Evolutionary conservation across 2,797 vertebrate species (phyloP).

Genomic region (Todus mexicanus): DNA sequence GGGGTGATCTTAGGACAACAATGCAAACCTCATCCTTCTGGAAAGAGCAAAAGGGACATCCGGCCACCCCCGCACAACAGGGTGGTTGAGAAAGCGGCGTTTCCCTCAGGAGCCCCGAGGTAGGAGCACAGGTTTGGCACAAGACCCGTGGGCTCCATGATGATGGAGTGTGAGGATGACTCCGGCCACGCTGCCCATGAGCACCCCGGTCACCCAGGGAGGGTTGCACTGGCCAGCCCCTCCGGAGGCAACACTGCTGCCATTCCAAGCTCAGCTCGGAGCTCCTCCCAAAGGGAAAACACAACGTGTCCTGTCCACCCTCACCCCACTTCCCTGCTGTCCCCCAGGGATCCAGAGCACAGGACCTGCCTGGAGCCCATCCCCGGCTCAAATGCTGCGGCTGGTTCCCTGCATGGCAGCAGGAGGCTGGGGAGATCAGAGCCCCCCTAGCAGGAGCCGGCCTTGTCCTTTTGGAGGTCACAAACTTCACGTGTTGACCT

Average conservation of each 20-base stretch:
- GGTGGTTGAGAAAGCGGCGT: neutral
- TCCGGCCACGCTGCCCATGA: fast-evolving
- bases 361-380: neutral
- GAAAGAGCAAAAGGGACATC: neutral
- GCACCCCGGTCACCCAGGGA: neutral
- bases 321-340: fast-evolving
- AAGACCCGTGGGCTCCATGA: neutral
- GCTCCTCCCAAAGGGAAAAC: neutral
- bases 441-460: neutral
- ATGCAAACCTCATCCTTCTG: neutral
- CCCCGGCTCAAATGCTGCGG: fast-evolving
- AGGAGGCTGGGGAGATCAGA: neutral
- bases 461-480: neutral
- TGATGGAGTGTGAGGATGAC: neutral
- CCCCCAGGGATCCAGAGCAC: neutral
- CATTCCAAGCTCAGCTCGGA: neutral
- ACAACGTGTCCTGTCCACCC: neutral
- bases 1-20: neutral
- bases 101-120: neutral
- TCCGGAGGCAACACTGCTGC: fast-evolving
- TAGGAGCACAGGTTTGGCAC: neutral
- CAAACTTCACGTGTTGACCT: neutral
- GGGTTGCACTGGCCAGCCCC: neutral
- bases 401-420: neutral
- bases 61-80: neutral